Base-by-base conservation (phyloP, 2,888 invertebrate genomes). In the Willowsia nigromaculata region DNA sequence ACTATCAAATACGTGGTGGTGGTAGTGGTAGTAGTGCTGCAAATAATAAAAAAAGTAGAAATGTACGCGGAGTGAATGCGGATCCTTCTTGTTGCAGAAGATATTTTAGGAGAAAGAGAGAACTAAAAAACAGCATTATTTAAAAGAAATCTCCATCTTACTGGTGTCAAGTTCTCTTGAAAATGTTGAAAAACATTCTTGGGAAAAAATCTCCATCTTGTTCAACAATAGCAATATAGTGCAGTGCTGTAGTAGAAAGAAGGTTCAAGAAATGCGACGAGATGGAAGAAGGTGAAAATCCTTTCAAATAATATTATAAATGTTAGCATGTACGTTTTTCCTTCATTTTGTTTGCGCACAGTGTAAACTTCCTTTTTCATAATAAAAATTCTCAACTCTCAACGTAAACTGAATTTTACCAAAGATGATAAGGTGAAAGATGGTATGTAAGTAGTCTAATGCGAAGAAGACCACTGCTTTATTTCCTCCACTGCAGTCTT, bases 111-210 rank as follows among this genome's bases (percentile, higher is more conserved):
- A 33, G 5, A 65, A 33, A 27, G 11, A 33, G 33, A 6, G 62
- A 7, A 65, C 33, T 27, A 33, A 5, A 33, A 11, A 13, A n/a
- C 0, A 62, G 62, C 1, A 56, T 56, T 65, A 33, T 30, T 65
- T 33, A 30, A 33, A n/a, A 18, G 33, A 65, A 65, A 65, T 65
- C 33, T 65, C 30, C 30, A 33, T 65, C 33, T 65, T 50, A 22
- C 56, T 65, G 33, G 62, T 65, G 62, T 65, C 62, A 65, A 65
- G 62, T 65, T 65, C 62, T 65, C 62, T 65, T 65, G 27, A 65
- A 65, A 65, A n/a, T 65, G 30, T 65, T 65, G 30, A 33, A 33
- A 56, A 59, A 9, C 9, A 33, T 65, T 0, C 33, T 15, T 13
- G 33, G 33, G 33, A 33, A 33, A 15, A n/a, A 65, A 33, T 59